Evolutionary conservation across 2,113 vertebrate species (phyloP).

Genomic region (Poeciliopsis occidentalis): DNA sequence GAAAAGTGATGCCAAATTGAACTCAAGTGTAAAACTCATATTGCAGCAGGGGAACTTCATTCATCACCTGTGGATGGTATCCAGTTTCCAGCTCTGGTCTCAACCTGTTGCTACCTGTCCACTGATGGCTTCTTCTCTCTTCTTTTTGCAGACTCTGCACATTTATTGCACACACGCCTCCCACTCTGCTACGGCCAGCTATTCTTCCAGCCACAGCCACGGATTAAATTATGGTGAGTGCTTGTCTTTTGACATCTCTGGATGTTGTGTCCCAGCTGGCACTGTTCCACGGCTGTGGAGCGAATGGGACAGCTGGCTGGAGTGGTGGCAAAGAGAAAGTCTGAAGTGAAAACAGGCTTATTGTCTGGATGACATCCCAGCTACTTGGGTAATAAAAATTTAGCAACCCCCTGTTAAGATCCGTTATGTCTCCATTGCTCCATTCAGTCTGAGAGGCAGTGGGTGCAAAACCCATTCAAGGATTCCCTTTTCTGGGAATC

Average conservation of each 20-base stretch:
- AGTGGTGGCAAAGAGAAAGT: slow-evolving; percentile 3
- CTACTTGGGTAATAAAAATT: not conserved
- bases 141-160: slow-evolving; percentile 86
- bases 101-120: slow-evolving; percentile 71
- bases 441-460: not conserved
- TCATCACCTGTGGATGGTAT: slow-evolving; percentile 20
- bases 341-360: slow-evolving; percentile 1
- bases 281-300: slow-evolving; percentile 6
- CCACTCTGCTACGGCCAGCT: slow-evolving; percentile 73
- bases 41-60: too few species aligned
- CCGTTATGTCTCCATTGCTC: not conserved
- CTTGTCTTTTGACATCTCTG: too few species aligned
- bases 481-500: too few species aligned
- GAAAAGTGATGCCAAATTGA: slow-evolving; percentile 36
- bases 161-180: slow-evolving; percentile 86
- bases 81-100: slow-evolving; percentile 3
- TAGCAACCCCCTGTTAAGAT: fast-evolving
- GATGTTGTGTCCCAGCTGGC: too few species aligned
- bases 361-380: not conserved
- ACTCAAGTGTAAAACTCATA: too few species aligned
- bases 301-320: not conserved
- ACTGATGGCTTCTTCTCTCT: slow-evolving; percentile 13
- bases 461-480: slow-evolving; percentile 36
- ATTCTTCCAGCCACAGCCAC: slow-evolving; percentile 78
- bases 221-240: too few species aligned